phyloP scores from a whole-genome alignment of 2,888 invertebrate genomes.

The Cryptophagus acutangulus region DNA sequence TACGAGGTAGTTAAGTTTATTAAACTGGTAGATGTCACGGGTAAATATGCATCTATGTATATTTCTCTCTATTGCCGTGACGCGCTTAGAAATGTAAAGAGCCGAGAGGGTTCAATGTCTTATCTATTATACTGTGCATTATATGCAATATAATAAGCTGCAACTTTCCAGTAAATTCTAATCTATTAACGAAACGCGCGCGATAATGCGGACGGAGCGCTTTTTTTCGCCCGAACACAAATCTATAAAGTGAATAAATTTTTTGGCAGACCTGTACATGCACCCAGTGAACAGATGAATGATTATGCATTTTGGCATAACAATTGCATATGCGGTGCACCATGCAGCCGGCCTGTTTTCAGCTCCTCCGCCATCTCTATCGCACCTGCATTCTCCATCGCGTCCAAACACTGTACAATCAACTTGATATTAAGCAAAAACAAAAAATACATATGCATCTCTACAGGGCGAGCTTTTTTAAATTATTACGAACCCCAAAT shows the following conservation, averaged over 20 bases:
- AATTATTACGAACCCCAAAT: no score
- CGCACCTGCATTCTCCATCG: neutral
- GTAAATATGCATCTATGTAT: slow-evolving; percentile 19
- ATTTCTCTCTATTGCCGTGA: slow-evolving; percentile 18
- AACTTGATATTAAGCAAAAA: no score
- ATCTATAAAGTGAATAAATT: no score
- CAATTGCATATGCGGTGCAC: slow-evolving; percentile 27
- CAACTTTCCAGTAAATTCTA: slow-evolving; percentile 1
- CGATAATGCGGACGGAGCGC: no score
- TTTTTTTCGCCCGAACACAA: no score
- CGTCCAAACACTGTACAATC: slow-evolving; percentile 1
- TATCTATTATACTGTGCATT: slow-evolving; percentile 26
- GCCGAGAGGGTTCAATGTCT: slow-evolving; percentile 26
- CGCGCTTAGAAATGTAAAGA: slow-evolving; percentile 28
- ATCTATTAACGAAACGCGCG: neutral
- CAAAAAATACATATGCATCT: slow-evolving; percentile 7
- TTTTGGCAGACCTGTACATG: no score
- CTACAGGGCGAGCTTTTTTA: no score
- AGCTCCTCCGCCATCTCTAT: no score
- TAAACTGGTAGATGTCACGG: slow-evolving; percentile 32
- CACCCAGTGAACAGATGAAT: slow-evolving; percentile 27
- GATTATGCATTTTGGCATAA: slow-evolving; percentile 31
- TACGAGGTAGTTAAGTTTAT: slow-evolving; percentile 32
- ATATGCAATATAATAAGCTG: slow-evolving; percentile 3
- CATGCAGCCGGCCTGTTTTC: no score